These are phyloP conservation scores for Eupithecia abbreviata DNA, from an alignment of 2,888 invertebrate genomes.

Conservation along the genomic window DNA sequence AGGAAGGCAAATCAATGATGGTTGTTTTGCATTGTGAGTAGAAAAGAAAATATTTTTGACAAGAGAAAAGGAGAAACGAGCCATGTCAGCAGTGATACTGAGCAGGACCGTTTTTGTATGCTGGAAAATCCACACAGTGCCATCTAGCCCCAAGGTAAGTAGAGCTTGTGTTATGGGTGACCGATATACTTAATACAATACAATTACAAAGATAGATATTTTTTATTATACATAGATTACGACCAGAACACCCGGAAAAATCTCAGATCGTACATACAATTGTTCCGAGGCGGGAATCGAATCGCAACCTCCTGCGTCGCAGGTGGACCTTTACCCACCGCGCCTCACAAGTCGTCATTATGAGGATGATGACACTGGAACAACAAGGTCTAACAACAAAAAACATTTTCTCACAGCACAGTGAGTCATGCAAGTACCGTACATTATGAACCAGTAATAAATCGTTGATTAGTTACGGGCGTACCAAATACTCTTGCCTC, in stretches of 20 bases:
- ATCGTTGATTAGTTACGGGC: conserved; percentile 35
- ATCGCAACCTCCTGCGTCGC: too few species aligned
- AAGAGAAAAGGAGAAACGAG: not conserved
- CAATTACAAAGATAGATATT: too few species aligned
- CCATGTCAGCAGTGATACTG: not conserved
- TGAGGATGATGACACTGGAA: not conserved
- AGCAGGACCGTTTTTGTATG: not conserved
- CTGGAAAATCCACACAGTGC: too few species aligned
- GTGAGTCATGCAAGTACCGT: conserved; percentile 24
- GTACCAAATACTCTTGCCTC: conserved; percentile 32
- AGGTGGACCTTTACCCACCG: too few species aligned
- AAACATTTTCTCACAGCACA: conserved; percentile 20
- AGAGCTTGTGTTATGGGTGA: too few species aligned
- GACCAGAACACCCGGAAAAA: too few species aligned
- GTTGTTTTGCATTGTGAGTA: not conserved
- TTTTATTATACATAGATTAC: too few species aligned
- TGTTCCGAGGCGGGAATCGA: too few species aligned
- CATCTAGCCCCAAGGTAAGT: too few species aligned
- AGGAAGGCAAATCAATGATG: not conserved
- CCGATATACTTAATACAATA: too few species aligned
- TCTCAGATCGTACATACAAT: too few species aligned
- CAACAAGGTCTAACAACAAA: conserved; percentile 6
- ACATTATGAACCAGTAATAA: conserved; percentile 31
- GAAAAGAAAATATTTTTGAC: not conserved
- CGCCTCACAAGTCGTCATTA: too few species aligned